phyloP scores from a whole-genome alignment of 2,113 vertebrate genomes.

The Cochlearius cochlearius region DNA sequence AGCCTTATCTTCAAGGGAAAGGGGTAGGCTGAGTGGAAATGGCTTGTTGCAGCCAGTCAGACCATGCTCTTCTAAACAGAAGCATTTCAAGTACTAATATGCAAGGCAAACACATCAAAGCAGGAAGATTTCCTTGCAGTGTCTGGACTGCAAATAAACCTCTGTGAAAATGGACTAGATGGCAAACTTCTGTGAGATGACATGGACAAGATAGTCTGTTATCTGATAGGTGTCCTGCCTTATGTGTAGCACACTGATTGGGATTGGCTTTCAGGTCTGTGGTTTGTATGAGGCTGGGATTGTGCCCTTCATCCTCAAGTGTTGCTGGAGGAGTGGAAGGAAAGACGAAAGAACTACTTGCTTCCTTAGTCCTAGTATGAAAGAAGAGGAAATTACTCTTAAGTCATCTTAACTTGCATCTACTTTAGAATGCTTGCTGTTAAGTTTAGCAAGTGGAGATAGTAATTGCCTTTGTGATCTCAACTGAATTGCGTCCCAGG shows the following conservation, averaged over 20 bases:
- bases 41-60: neutral
- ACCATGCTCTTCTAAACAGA: neutral
- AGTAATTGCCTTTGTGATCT: neutral
- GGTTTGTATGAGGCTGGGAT: neutral
- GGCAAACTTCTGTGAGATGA: neutral
- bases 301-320: neutral
- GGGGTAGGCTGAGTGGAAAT: neutral
- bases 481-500: neutral
- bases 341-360: neutral
- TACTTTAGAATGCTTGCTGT: neutral
- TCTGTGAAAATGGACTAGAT: neutral
- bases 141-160: neutral
- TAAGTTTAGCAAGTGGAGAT: neutral
- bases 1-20: neutral
- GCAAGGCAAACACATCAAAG: neutral
- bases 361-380: neutral
- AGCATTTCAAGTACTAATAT: neutral
- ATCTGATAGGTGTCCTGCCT: neutral
- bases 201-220: neutral
- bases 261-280: neutral
- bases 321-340: neutral
- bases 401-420: neutral
- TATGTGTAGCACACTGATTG: accelerated
- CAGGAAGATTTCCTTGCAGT: neutral
- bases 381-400: neutral